Evolutionary conservation across 2,888 invertebrate species (phyloP), one percentile per base, ranked within the genome.

Genomic region (Rhamnusium bicolor): DNA sequence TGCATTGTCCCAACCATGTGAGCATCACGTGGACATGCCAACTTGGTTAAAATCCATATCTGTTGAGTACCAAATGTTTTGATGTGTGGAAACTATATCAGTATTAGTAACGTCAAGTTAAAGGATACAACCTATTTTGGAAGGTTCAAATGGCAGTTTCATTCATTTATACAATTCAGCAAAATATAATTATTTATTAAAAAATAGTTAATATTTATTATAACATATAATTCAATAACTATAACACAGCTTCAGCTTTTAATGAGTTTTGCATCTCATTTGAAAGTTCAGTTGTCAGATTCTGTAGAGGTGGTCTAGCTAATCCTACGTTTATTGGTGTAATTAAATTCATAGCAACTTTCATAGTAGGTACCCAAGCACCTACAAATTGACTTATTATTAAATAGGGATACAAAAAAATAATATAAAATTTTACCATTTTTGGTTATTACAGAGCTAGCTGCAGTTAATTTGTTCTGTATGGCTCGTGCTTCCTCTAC

Each of bases 291-390:
- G 82, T 74, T 0, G 90, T 87, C 2, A 93, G 80, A 0, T 90
- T 86, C 51, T 81, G 85, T 60, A 92, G 89, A 0, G 94, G 94
- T 3, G 90, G 84, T 2, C 93, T 89, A 0, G 92, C 91, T 0
- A 91, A 90, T 0, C 94, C 94, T 51, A 92, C 89, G 72, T 92
- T 89, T 19, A 94, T 89, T 0, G 91, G 90, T 0, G 92, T 90
- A 7, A 90, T 85, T 6, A 91, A 82, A 78, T 90, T 89, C 93
- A 93, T 94, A 1, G 92, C 93, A 8, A 89, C 89, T 86, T 94
- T 94, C 92, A 94, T 93, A 16, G 91, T 90, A 5, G 92, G 91
- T 8, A 94, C 92, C 93, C 93, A 93, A 7, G 89, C 83, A 73
- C 93, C 93, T 93, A 83, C 21, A 88, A 80, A 71, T n/a, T 18